phyloP scores from a whole-genome alignment of 30 jellyfish, hydroid and myxozoan genomes.

The Hydra vulgaris region DNA sequence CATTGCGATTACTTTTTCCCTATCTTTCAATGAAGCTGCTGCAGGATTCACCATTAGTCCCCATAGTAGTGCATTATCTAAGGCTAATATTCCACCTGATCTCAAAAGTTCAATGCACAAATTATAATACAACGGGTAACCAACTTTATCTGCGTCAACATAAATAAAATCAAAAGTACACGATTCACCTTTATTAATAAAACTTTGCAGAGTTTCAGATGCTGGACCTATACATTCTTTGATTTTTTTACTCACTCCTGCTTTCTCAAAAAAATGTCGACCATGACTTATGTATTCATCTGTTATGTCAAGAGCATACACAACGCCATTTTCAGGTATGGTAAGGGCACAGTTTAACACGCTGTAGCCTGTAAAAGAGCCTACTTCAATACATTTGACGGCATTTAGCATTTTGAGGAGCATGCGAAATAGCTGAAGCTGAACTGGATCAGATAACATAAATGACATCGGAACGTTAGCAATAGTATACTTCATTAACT shows the following conservation, averaged over 20 bases:
- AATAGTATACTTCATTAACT: constrained; percentile 42
- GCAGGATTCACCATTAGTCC: constrained; percentile 22
- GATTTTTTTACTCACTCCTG: constrained; percentile 34
- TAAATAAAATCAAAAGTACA: constrained; percentile 73
- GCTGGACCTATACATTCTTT: constrained; percentile 57
- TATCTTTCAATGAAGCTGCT: no score
- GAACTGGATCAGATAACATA: constrained; percentile 67
- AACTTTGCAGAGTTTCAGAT: constrained; percentile 35
- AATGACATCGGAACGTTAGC: constrained; percentile 18
- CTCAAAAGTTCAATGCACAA: constrained; percentile 38
- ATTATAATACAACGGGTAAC: constrained; percentile 66
- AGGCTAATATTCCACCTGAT: constrained; percentile 60
- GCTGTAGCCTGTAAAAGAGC: constrained; percentile 86
- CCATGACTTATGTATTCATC: constrained; percentile 47
- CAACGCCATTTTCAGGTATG: constrained; percentile 72
- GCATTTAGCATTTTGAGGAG: constrained; percentile 50
- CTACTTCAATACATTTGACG: constrained; percentile 53
- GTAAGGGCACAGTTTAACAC: constrained; percentile 64
- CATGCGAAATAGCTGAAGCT: constrained; percentile 59
- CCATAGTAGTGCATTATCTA: constrained; percentile 56
- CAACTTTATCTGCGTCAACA: constrained; percentile 89
- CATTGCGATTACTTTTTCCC: neutral
- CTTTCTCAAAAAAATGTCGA: constrained; percentile 51
- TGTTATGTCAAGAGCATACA: constrained; percentile 56
- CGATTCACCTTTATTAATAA: constrained; percentile 52